phyloP scores from a whole-genome alignment of 2,797 vertebrate species.

The Cirrhinus molitorella region DNA sequence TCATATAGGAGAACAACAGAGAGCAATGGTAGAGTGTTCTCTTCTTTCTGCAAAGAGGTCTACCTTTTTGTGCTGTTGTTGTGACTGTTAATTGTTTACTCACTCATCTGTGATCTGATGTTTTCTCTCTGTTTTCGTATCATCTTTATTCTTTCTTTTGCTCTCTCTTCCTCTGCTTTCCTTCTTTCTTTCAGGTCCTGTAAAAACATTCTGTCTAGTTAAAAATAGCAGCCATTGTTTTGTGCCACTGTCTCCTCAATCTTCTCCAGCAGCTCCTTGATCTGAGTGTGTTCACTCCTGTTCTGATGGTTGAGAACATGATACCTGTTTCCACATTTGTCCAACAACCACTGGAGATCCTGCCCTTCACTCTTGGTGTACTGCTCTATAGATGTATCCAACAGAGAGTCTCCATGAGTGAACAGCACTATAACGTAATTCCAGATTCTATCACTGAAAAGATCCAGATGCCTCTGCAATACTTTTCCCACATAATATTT shows the following conservation, averaged over 20 bases:
- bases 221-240: too few species aligned
- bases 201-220: too few species aligned
- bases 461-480: neutral
- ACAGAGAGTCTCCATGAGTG: neutral
- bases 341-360: slow-evolving; percentile 8
- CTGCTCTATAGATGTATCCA: slow-evolving; percentile 10
- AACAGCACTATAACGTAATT: neutral
- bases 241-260: neutral
- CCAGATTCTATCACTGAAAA: neutral
- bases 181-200: too few species aligned
- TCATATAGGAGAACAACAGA: too few species aligned
- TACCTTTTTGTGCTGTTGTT: too few species aligned
- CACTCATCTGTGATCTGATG: too few species aligned
- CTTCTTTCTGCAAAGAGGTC: too few species aligned
- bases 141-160: too few species aligned
- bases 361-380: neutral
- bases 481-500: neutral
- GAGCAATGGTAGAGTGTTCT: too few species aligned
- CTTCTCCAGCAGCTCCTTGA: slow-evolving; percentile 12
- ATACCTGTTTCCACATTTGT: neutral
- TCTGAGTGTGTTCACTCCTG: neutral
- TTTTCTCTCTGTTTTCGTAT: too few species aligned
- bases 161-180: too few species aligned
- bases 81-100: too few species aligned
- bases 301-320: slow-evolving; percentile 11